Base-by-base conservation (phyloP, 2,113 vertebrate species). In the Motacilla tschutschensis region DNA sequence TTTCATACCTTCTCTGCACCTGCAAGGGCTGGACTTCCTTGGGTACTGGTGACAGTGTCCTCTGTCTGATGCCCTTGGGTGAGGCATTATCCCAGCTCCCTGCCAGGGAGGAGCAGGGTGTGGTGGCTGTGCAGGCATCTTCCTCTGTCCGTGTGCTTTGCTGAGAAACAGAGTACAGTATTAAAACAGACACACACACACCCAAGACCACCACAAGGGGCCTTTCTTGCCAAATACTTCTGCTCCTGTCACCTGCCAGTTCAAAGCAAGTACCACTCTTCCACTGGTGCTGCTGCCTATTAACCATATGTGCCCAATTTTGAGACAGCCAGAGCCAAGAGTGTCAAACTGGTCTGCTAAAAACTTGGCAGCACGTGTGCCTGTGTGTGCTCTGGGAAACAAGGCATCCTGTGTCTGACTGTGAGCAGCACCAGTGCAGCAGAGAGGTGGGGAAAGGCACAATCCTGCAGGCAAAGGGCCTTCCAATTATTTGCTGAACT, bases 251-350 rank as follows among this genome's bases (percentile, higher is more conserved):
- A 82, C 78, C 75, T 92, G 44, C 41, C 51, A 90, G 28, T 94
- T 92, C 90, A 91, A 91, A 92, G 67, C 57, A 88, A 91, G 79
- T 24, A 18, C 11, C 33, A 40, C 8, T 64, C 33, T 73, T 84
- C 71, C 47, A 12, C 18, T 73, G 36, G 43, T 48, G 63, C 59
- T 69, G 54, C 40, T 36, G 88, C 28, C 8, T 88, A 63, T 62
- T 77, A 65, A 79, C 55, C 53, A 71, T 36, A 66, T 82, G 88
- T 66, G 53, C 44, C 57, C 3, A 1, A 14, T 60, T 82, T 57
- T 28, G 44, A 71, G 87, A 63, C 40, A 85, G 48, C 24, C 25
- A 38, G 53, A 82, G 36, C 67, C 48, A 70, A 19, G 64, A 76
- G n/a, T 35, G 29, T 82, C 65, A 38, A 66, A 33, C 64, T 57